Evolutionary conservation across 2,888 invertebrate species (phyloP), one percentile per base, ranked within the genome.

Genomic region (Folsomia manolachei): DNA sequence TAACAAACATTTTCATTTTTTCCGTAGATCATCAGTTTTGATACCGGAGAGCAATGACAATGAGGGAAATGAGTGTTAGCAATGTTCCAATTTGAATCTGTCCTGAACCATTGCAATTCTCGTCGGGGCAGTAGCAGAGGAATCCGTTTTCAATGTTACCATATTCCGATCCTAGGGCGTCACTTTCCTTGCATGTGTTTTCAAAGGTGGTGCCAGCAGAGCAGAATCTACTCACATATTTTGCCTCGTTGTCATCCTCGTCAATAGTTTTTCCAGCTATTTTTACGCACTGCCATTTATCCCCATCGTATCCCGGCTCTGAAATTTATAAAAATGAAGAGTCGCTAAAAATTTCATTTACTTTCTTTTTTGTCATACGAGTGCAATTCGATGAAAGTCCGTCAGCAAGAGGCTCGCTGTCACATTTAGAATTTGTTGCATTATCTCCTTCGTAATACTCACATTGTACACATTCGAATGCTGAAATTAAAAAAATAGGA

Each of bases 261-360:
- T 68, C 61, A 18, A 69, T 71, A 39, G 71, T 69, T 11, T 52
- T 26, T 4, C 74, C 74, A 0, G 69, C 25, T 19, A 69, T 62
- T 63, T 74, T 74, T 2, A 71, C 26, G 27, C 74, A 74, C 63
- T 74, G 71, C 65, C 69, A 74, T 1, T 24, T 19, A 4, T 4
- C 19, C 19, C 53, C 53, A 24, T 61, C 27, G 27, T n/a, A n/a
- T 65, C 21, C 27, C 2, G 9, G 14, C 26, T 27, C 27, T 27
- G 21, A n/a, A 19, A 26, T 14, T 23, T 18, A 11, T 2, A 27
- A n/a, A 39, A 27, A 27, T 53, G n/a, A 7, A 4, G 23, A 67
- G 18, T 53, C 18, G 25, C 23, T 53, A 51, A 24, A 21, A 1
- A 53, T 39, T 39, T 23, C 51, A 65, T 2, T 27, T 51, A 53